These are phyloP conservation scores for Peucedramus taeniatus DNA, from an alignment of 2,113 vertebrate species.

Conservation along the genomic window DNA sequence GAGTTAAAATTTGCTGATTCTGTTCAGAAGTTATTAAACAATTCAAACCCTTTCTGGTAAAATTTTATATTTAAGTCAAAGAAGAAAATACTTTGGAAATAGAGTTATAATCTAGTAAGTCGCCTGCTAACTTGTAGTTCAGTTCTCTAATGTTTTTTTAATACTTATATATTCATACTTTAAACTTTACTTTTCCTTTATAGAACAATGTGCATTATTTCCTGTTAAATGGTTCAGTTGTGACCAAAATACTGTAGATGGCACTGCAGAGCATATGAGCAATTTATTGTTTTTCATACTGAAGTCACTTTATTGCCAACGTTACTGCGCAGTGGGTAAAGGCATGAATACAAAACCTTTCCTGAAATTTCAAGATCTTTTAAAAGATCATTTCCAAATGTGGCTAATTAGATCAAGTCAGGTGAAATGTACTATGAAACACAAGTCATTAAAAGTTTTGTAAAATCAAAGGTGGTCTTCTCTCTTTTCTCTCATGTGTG, in stretches of 20 bases:
- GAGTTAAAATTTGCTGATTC: not conserved
- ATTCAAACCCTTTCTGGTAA: not conserved
- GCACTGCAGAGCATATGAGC: not conserved
- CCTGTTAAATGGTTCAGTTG: not conserved
- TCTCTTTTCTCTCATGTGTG: not conserved
- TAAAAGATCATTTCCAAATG: not conserved
- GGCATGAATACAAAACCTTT: not conserved
- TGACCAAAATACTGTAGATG: not conserved
- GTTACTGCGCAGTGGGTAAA: not conserved
- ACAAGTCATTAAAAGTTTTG: not conserved
- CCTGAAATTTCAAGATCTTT: not conserved
- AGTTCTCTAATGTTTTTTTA: not conserved
- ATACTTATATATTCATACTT: not conserved
- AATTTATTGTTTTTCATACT: not conserved
- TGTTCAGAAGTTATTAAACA: not conserved
- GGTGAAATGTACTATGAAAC: not conserved
- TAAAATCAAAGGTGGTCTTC: not conserved
- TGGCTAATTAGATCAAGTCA: not conserved
- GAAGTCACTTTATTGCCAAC: not conserved
- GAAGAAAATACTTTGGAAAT: not conserved
- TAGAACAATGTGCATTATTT: not conserved
- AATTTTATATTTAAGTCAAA: not conserved
- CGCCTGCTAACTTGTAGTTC: not conserved
- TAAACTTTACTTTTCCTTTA: not conserved
- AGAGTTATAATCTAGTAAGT: not conserved